These are phyloP conservation scores for Emesis furor DNA, from an alignment of 2,888 invertebrate species.

Conservation along the genomic window DNA sequence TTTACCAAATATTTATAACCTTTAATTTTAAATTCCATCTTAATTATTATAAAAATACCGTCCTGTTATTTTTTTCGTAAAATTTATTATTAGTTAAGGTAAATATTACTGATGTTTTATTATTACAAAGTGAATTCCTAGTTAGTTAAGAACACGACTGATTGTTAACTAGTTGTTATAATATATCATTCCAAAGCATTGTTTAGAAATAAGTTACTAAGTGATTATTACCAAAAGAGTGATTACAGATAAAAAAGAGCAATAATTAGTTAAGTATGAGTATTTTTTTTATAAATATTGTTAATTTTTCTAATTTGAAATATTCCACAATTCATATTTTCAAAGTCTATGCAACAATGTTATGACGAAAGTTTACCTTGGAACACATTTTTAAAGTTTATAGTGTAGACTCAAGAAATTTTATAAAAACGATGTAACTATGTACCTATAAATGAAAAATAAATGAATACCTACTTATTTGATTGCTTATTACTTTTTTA, in stretches of 20 bases:
- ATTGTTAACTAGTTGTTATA: slow-evolving; percentile 25
- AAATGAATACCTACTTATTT: slow-evolving; percentile 7
- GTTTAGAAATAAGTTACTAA: slow-evolving; percentile 25
- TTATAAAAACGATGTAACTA: not conserved
- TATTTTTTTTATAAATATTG: slow-evolving; percentile 18
- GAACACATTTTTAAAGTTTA: slow-evolving; percentile 4
- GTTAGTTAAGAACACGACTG: slow-evolving; percentile 5
- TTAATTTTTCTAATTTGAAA: slow-evolving; percentile 3
- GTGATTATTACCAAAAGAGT: slow-evolving; percentile 30
- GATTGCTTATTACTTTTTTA: slow-evolving; percentile 7
- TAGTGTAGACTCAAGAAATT: slow-evolving; percentile 7
- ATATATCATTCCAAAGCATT: slow-evolving; percentile 29
- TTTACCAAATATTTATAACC: slow-evolving; percentile 40
- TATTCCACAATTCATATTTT: slow-evolving; percentile 7
- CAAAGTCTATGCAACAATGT: slow-evolving; percentile 1
- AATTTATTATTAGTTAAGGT: slow-evolving; percentile 7
- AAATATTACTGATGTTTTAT: slow-evolving; percentile 7
- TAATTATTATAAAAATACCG: slow-evolving; percentile 7
- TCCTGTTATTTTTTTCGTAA: slow-evolving; percentile 7
- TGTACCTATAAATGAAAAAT: not conserved
- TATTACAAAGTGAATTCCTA: slow-evolving; percentile 7
- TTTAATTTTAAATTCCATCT: slow-evolving; percentile 25
- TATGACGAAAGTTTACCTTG: slow-evolving; percentile 7
- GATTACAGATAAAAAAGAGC: slow-evolving; percentile 20
- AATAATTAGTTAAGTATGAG: slow-evolving; percentile 23